Evolutionary conservation across 1,140 invertebrate genomes (phyloP), one percentile per base, ranked within the genome.

Genomic region (Plodia interpunctella): DNA sequence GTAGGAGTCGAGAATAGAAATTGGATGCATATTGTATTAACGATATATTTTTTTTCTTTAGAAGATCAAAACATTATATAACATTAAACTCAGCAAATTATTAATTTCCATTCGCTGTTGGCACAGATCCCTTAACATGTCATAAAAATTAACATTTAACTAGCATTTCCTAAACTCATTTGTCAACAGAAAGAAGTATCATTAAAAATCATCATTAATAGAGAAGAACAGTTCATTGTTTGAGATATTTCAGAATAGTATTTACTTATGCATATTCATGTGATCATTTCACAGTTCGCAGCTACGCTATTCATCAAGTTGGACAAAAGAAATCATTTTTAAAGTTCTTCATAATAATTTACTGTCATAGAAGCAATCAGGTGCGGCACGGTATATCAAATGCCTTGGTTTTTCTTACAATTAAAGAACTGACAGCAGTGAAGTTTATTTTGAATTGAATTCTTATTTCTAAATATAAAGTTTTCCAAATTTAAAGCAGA

Each of bases 151-250:
- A 64, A 65, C 63, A 53, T 25, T 53, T 53, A 21, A 72, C 54
- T 62, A 63, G 56, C 59, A 44, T 65, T 65, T 66, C 65, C 63
- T 55, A 64, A 65, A 68, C 38, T 62, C 59, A 74, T 71, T 72
- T 67, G 59, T 74, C 69, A 67, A 52, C 57, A 56, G 38, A 15
- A 13, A 15, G 15, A 6, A 44, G 38, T 44, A 15, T 15, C 38
- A 59, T 32, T 32, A 53, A 15, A 53, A 20, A 51, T 51, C 2
- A n/a, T 20, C 9, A 51, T 51, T 51, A 18, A 25, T n/a, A 11
- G 13, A 21, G n/a, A 53, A 25, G 19, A 21, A 53, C 25, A 25
- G 20, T 13, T 21, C 9, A n/a, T 25, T 53, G 20, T 53, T 25
- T 20, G 19, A 25, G 51, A 52, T 51, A 28, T 59, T 59, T 25